Evolutionary conservation across 2,113 vertebrate species (phyloP), one percentile per base, ranked within the genome.

Genomic region (Mesembrinibis cayennensis): DNA sequence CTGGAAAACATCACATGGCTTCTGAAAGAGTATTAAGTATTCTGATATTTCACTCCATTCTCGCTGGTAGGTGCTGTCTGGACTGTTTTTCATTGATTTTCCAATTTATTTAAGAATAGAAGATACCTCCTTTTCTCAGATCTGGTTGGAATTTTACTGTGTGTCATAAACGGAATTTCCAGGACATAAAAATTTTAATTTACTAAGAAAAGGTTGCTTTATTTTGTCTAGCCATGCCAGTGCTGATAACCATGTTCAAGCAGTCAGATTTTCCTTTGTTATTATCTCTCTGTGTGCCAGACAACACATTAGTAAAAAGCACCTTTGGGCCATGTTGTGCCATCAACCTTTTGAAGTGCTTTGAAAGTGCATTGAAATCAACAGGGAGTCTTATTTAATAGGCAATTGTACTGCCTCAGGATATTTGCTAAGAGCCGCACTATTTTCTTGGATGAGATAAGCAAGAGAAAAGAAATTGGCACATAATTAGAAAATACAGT

Each of bases 321-420:
- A 94, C 56, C 74, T 93, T 89, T 87, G 81, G 83, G 87, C 70
- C 56, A 17, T 40, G 42, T 69, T 89, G 61, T 89, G 40, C 70
- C 89, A 82, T 95, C 91, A 96, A 45, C 73, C 42, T 84, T 93
- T 21, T 77, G 80, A 92, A 94, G 59, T 3, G 3, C 45, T 88
- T 77, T 42, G 83, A 72, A 87, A 95, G 44, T 23, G 10, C 56
- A 13, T 11, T 89, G 52, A 85, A 95, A 95, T 53, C 92, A 93
- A 42, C 81, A 42, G 91, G 92, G 84, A 87, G 74, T 49, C 82
- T 70, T 88, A 17, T 67, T 95, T 94, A 95, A 92, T 63, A 84
- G 74, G 56, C 86, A 72, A 8, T 80, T 91, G 40, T 77, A 70
- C 78, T 85, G 70, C 91, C 82, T 94, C 22, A 4, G 67, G 82